These are phyloP conservation scores for Chaetophractus vellerosus DNA, from an alignment of 2,797 vertebrate species.

Conservation along the genomic window DNA sequence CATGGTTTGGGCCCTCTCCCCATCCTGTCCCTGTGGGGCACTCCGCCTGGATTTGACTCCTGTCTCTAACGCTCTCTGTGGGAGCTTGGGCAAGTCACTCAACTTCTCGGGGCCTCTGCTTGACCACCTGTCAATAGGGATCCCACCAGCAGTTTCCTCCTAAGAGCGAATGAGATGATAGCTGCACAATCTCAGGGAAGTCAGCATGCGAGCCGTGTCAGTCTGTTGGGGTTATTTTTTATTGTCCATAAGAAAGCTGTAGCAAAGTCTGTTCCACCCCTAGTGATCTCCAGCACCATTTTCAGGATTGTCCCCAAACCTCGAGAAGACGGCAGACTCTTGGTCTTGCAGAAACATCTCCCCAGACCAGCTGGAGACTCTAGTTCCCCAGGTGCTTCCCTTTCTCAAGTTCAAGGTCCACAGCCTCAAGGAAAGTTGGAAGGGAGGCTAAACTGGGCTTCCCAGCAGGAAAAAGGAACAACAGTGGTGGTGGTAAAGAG, in stretches of 20 bases:
- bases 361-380: not conserved
- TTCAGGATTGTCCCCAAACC: not conserved
- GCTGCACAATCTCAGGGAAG: accelerated
- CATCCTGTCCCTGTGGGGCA: not conserved
- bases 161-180: accelerated
- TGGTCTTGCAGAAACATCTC: slow-evolving; percentile 4
- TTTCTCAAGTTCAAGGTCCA: not conserved
- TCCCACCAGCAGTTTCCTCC: accelerated
- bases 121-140: not conserved
- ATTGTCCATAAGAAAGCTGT: accelerated
- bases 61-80: not conserved
- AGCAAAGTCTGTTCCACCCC: accelerated
- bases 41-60: not conserved
- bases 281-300: not conserved
- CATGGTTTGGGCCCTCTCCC: too few species aligned
- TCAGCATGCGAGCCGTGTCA: not conserved
- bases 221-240: too few species aligned
- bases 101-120: not conserved
- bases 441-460: not conserved
- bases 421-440: not conserved
- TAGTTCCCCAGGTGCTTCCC: not conserved
- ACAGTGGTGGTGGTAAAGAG: accelerated
- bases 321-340: not conserved
- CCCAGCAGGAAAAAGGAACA: not conserved
- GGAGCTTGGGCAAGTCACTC: accelerated